Evolutionary conservation across 2,888 invertebrate species (phyloP), one percentile per base, ranked within the genome.

Genomic region (Cosmia pyralina): DNA sequence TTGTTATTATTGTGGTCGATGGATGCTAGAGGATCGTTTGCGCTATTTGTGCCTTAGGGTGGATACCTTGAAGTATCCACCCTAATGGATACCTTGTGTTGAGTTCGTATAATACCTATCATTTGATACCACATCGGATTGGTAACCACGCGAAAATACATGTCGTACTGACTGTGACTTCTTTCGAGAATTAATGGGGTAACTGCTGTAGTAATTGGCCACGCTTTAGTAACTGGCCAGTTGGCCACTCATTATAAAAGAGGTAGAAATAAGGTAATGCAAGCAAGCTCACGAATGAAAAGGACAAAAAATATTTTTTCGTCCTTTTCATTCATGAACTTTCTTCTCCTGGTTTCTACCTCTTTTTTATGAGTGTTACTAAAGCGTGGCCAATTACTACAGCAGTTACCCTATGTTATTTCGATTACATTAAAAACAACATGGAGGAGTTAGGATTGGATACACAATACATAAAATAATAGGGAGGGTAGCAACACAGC

Each of bases 1-100:
- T 59, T 71, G 68, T 69, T 83, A 75, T 74, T 66, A 71, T 79
- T 79, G 62, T 75, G 58, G 75, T 19, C 34, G 64, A 41, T 22
- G 41, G 38, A 28, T 46, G 57, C 48, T 52, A 2, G 1, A 44
- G 44, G n/a, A 22, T 68, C 74, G 74, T 77, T 79, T 63, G n/a
- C 67, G 64, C 64, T 81, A 19, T 67, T 60, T 48, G 69, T 55
- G 50, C 28, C 34, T 64, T 28, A 38, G 67, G 17, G 50, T 62
- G 34, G 73, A 22, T 52, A 59, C n/a, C 62, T 69, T 22, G 48
- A 66, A 58, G n/a, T 28, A 28, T 28, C 28, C 28, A 28, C 28
- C 28, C 28, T 28, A 28, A 28, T 28, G 28, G 28, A 28, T 28
- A 28, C 28, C 28, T 65, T 59, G 44, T 67, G n/a, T 50, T 28